These are phyloP conservation scores for Eristalis arbustorum DNA, from an alignment of 2,888 invertebrate species.

Conservation along the genomic window DNA sequence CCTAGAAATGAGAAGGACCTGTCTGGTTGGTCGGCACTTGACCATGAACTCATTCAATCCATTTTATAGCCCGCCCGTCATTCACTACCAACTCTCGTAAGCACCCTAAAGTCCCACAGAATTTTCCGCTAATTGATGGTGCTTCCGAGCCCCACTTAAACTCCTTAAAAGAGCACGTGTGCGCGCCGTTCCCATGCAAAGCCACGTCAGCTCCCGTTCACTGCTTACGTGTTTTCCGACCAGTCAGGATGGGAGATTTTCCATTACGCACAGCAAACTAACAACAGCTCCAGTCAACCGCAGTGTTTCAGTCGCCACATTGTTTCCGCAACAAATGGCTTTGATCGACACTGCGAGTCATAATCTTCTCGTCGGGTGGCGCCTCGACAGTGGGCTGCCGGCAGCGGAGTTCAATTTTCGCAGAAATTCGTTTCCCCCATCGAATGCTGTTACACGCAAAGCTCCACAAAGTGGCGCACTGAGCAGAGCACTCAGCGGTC, in stretches of 20 bases:
- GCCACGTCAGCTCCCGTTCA: not conserved
- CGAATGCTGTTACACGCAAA: conserved; percentile 18
- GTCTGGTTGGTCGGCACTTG: no score
- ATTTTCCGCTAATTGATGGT: not conserved
- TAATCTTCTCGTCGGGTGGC: conserved; percentile 26
- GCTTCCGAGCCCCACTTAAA: not conserved
- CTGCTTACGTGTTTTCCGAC: not conserved
- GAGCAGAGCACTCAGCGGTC: not conserved
- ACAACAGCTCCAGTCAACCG: not conserved
- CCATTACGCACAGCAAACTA: not conserved
- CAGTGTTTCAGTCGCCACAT: not conserved
- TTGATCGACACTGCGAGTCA: conserved; percentile 11
- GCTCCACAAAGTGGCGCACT: conserved; percentile 31
- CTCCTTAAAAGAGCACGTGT: not conserved
- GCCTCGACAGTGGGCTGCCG: not conserved
- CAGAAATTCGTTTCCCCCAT: conserved; percentile 3
- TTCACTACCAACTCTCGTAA: no score
- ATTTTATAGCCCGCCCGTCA: no score
- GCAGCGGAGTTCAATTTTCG: conserved; percentile 42
- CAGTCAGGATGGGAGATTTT: not conserved
- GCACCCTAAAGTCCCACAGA: not conserved
- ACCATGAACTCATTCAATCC: no score
- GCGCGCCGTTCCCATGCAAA: not conserved
- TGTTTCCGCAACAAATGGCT: not conserved
- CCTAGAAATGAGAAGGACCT: no score